Conservation (phyloP, 2,113 vertebrate species). For the Halichoerus grypus region DNA sequence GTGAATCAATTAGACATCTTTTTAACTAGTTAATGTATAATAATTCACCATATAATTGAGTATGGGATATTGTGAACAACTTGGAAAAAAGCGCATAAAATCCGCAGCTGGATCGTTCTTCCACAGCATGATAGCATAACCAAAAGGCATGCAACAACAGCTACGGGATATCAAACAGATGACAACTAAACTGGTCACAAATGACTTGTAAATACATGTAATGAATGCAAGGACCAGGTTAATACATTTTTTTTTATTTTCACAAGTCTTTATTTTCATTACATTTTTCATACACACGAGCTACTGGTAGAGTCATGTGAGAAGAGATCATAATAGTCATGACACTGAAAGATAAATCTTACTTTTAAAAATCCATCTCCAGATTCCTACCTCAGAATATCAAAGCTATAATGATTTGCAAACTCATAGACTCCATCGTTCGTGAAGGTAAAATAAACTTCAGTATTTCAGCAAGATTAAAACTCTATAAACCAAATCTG, state of each 20-base stretch:
- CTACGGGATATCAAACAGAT: constrained; percentile 77
- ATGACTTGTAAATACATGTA: constrained; percentile 84
- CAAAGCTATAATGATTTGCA: background rate
- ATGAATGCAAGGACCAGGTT: constrained; percentile 80
- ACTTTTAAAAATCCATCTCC: constrained; percentile 14
- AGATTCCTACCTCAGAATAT: constrained; percentile 38
- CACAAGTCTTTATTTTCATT: constrained; percentile 72
- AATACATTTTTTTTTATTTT: constrained; percentile 57
- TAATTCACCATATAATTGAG: constrained; percentile 85
- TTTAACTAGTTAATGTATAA: constrained; percentile 84
- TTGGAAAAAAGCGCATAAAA: constrained; percentile 85
- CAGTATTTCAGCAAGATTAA: background rate
- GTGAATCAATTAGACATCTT: constrained; percentile 85
- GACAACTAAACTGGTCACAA: constrained; percentile 79
- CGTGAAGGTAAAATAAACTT: constrained; percentile 17
- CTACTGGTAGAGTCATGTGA: background rate
- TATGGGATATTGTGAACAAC: constrained; percentile 71
- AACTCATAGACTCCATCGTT: background rate
- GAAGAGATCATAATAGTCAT: background rate
- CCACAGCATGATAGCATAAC: constrained; percentile 86
- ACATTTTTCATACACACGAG: constrained; percentile 22
- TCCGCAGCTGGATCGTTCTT: constrained; percentile 81
- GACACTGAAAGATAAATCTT: constrained; percentile 54
- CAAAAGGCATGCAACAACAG: constrained; percentile 83
- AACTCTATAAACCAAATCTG: background rate